These are phyloP conservation scores for Allolobophora icterica DNA, from an alignment of 2,888 invertebrate genomes.

Conservation along the genomic window DNA sequence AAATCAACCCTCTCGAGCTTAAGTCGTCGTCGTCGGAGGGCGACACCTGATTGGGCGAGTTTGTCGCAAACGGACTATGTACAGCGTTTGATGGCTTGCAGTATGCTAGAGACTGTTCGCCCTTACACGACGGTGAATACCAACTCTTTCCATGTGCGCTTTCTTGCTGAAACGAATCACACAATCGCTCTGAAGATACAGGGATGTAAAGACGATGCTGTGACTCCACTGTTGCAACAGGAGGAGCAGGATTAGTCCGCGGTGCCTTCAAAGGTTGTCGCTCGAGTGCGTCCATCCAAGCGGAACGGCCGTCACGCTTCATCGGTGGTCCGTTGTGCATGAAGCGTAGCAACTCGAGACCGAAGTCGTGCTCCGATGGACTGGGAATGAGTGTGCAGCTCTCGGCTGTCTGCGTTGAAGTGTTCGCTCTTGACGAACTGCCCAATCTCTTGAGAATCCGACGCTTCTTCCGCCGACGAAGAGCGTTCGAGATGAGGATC, in stretches of 20 bases:
- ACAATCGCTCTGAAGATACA: neutral
- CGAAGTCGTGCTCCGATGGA: constrained; percentile 23
- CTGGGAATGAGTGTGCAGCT: constrained; percentile 11
- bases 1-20: neutral
- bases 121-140: neutral
- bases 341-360: constrained; percentile 2
- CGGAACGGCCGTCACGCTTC: neutral
- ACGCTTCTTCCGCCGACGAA: neutral
- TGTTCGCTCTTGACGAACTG: neutral
- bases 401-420: constrained; percentile 7
- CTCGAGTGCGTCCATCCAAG: neutral
- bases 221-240: neutral
- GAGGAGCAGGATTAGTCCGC: neutral
- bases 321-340: neutral
- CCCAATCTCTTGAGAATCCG: neutral
- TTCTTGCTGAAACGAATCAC: neutral
- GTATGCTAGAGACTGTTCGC: neutral
- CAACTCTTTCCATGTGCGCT: neutral
- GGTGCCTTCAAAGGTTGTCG: neutral
- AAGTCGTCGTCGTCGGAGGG: neutral
- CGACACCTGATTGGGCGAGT: neutral
- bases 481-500: neutral
- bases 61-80: neutral
- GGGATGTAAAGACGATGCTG: neutral
- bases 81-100: neutral